phyloP scores from a whole-genome alignment of 2,113 vertebrate genomes.

The Macrotis lagotis region DNA sequence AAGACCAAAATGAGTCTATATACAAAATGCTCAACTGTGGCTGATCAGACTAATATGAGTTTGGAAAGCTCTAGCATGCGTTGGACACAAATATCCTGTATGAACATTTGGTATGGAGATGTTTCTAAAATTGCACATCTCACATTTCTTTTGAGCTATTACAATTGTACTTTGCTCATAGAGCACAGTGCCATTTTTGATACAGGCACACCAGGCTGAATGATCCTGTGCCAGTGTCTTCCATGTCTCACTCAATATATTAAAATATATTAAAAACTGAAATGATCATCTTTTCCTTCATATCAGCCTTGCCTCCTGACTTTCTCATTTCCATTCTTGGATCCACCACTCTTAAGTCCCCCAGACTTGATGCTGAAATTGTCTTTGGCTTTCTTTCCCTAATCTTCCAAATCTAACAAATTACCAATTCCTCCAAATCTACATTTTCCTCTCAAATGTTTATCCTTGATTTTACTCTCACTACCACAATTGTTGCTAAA shows the following conservation, averaged over 20 bases:
- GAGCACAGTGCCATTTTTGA: neutral
- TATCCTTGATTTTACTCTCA: neutral
- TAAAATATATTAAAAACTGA: neutral
- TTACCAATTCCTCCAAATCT: neutral
- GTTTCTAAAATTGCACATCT: neutral
- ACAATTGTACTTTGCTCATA: neutral
- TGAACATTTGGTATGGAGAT: too few relatives aligned
- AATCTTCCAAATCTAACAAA: neutral
- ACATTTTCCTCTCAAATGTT: neutral
- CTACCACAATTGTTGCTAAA: neutral
- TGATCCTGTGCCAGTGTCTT: neutral
- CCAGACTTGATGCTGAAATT: neutral
- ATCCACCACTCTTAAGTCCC: neutral
- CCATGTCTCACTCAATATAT: neutral
- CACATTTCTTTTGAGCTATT: neutral
- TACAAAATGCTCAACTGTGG: neutral
- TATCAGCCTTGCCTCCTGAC: neutral
- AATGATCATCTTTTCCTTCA: neutral
- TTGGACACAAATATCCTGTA: neutral
- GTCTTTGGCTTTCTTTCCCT: neutral
- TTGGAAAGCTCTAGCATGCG: neutral
- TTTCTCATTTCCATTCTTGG: neutral
- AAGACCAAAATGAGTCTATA: neutral
- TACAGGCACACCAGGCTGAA: neutral
- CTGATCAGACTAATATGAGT: neutral